These are phyloP conservation scores for Centropus bengalensis DNA, from an alignment of 2,113 vertebrate genomes.

Conservation along the genomic window DNA sequence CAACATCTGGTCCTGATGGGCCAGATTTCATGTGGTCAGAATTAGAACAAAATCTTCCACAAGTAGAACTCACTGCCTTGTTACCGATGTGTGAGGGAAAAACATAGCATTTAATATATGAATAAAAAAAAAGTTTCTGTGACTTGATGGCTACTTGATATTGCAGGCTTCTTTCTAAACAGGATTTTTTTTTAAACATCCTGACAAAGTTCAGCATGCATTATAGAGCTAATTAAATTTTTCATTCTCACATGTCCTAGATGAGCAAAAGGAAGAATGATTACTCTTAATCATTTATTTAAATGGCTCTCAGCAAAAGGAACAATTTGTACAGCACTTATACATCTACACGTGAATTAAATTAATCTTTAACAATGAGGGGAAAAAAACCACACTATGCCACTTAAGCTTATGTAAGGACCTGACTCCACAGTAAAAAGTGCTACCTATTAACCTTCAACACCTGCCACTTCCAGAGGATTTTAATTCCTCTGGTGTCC, in stretches of 20 bases:
- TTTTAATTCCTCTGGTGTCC: background rate
- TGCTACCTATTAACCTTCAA: background rate
- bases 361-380: background rate
- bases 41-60: background rate
- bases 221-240: constrained; percentile 4
- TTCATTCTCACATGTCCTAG: background rate
- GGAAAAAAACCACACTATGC: background rate
- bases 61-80: background rate
- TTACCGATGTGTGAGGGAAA: background rate
- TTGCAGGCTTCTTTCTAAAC: background rate
- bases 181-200: background rate
- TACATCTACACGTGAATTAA: background rate
- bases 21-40: background rate
- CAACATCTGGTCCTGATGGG: background rate
- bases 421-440: background rate
- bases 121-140: background rate
- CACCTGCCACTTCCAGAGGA: background rate
- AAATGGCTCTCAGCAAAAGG: background rate
- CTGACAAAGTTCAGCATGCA: background rate
- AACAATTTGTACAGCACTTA: constrained; percentile 33
- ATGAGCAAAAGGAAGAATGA: background rate
- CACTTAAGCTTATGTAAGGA: background rate
- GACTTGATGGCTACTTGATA: background rate
- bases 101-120: background rate
- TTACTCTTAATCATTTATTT: constrained; percentile 10